A percentile compares a stretch with the other conserved stretches of the same genome.
Conservation (phyloP, 2,797 vertebrate species). For the Molothrus aeneus region DNA sequence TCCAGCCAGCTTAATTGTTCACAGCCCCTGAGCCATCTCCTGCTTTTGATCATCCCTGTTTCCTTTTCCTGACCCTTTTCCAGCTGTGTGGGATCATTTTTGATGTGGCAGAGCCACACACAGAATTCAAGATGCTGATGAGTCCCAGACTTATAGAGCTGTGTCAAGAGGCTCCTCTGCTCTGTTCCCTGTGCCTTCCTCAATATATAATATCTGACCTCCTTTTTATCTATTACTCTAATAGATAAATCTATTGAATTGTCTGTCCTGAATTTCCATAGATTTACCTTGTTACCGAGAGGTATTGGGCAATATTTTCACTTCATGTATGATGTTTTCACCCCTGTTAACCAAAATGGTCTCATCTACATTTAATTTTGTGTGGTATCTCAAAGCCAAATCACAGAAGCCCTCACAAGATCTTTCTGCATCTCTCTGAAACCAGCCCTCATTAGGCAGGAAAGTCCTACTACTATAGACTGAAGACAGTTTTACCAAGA, state of each 20-base stretch:
- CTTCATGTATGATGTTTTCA: neutral
- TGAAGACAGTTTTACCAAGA: neutral
- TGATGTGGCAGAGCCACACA: slow-evolving; percentile 21
- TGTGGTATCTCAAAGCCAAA: neutral
- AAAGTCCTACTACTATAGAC: neutral
- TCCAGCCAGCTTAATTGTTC: neutral
- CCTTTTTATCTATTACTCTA: neutral
- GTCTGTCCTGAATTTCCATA: neutral
- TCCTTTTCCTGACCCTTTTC: slow-evolving; percentile 17
- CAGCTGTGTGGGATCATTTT: neutral
- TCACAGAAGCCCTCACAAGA: neutral
- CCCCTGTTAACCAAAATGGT: neutral
- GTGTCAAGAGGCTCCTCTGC: neutral
- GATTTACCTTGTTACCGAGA: neutral
- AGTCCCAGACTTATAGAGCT: neutral
- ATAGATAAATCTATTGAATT: neutral
- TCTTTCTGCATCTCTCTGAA: neutral
- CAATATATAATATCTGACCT: neutral
- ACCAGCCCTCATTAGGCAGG: neutral
- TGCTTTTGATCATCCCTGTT: slow-evolving; percentile 13
- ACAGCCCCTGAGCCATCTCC: neutral
- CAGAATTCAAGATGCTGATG: neutral
- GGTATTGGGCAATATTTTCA: neutral
- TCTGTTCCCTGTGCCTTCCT: neutral
- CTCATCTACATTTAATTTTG: neutral